Evolutionary conservation across 2,113 vertebrate genomes (phyloP).

Genomic region (Corythaixoides concolor): DNA sequence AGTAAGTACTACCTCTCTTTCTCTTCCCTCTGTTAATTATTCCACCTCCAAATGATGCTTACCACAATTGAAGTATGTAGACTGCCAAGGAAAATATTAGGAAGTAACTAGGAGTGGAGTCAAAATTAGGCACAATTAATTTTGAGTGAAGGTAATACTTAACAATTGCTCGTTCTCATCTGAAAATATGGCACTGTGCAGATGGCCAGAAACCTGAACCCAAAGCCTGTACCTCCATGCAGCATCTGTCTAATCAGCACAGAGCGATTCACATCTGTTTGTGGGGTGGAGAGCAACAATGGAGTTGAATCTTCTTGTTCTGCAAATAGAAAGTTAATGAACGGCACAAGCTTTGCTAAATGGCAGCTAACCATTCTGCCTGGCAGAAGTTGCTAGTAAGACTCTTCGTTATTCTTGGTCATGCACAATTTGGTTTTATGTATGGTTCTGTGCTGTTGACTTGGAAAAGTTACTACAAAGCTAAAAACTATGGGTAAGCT

Average conservation of each 20-base stretch:
- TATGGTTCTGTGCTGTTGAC: neutral
- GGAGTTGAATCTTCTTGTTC: neutral
- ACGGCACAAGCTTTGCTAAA: neutral
- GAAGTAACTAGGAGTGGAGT: neutral
- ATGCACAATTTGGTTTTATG: rapidly evolving
- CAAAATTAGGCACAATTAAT: rapidly evolving
- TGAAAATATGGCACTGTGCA: neutral
- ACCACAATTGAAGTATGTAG: rapidly evolving
- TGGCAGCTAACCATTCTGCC: neutral
- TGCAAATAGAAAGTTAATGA: neutral
- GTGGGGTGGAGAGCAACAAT: rapidly evolving
- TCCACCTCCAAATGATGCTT: neutral
- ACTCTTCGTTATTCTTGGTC: neutral
- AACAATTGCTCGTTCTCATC: rapidly evolving
- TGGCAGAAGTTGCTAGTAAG: neutral
- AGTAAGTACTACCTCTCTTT: constrained; percentile 73
- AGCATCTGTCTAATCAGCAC: neutral
- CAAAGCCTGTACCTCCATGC: neutral
- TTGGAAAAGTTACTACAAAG: neutral
- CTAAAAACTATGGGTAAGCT: neutral
- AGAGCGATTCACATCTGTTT: neutral
- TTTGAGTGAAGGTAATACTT: neutral
- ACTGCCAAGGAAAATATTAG: neutral
- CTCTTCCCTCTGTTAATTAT: neutral
- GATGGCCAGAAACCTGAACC: rapidly evolving